phyloP scores from a whole-genome alignment of 2,797 vertebrate species.

The Notolabrus celidotus region DNA sequence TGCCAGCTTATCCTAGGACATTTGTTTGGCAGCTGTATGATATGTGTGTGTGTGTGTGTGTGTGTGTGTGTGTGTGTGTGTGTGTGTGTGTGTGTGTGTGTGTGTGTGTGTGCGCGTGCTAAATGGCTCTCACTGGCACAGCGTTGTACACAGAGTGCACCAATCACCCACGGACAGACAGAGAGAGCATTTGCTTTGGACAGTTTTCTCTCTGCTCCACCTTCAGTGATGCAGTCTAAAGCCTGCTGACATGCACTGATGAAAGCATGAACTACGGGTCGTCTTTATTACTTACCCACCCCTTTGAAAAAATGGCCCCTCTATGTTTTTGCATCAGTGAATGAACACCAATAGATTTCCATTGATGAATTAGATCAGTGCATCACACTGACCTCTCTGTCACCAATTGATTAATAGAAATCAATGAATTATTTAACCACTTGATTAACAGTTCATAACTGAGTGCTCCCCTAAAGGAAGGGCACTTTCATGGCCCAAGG shows the following conservation, averaged over 20 bases:
- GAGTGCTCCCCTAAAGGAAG: conserved; percentile 37
- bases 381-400: conserved; percentile 31
- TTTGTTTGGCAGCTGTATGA: conserved; percentile 71
- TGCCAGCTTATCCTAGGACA: conserved; percentile 64
- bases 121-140: conserved; percentile 46
- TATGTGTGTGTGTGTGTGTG: conserved; percentile 38
- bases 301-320: conserved; percentile 52
- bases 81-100: conserved; percentile 3
- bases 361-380: conserved; percentile 64
- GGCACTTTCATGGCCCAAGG: conserved; percentile 27
- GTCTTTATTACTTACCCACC: conserved; percentile 29
- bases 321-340: conserved; percentile 58
- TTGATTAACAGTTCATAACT: conserved; percentile 62
- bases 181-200: conserved; percentile 45
- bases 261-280: conserved; percentile 37
- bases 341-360: conserved; percentile 58
- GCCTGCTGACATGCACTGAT: conserved; percentile 37
- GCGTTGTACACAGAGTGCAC: conserved; percentile 42
- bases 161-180: conserved; percentile 62
- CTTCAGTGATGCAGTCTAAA: conserved; percentile 28
- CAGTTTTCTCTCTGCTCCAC: conserved; percentile 35
- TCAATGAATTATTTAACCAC: conserved; percentile 71
- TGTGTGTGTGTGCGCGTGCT: conserved; percentile 17
- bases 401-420: conserved; percentile 61
- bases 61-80: conserved; percentile 39